A percentile compares a stretch with the other conserved stretches of the same genome.
Evolutionary conservation across 2,113 vertebrate species (phyloP).

Genomic region (Pogona vitticeps): DNA sequence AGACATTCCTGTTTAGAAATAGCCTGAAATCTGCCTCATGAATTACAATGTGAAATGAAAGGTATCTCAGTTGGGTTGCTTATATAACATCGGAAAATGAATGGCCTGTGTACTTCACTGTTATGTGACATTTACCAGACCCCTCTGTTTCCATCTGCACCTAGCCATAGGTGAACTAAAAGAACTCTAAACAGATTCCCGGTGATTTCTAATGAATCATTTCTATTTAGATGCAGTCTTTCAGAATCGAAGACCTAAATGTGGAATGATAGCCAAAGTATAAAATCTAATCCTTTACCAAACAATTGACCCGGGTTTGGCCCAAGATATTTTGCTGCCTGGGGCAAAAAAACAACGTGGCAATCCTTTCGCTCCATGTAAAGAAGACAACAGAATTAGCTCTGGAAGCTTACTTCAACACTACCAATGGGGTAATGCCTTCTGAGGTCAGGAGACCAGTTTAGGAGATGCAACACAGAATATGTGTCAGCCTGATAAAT

Average conservation of each 20-base stretch:
- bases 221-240: neutral
- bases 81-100: neutral
- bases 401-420: too few species aligned
- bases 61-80: neutral
- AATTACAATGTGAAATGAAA: neutral
- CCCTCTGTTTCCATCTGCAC: neutral
- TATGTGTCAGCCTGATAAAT: too few species aligned
- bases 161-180: neutral
- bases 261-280: neutral
- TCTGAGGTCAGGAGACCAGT: too few species aligned
- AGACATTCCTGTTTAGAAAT: neutral
- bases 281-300: neutral
- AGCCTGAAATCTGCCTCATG: neutral
- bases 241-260: neutral
- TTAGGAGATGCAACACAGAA: too few species aligned
- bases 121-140: neutral
- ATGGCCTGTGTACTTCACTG: neutral
- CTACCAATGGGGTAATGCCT: too few species aligned
- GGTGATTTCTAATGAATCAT: neutral
- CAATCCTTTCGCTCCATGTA: too few species aligned
- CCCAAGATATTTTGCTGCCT: too few species aligned
- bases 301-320: neutral
- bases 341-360: too few species aligned
- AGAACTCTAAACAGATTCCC: neutral
- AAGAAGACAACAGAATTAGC: too few species aligned